Base-by-base conservation (phyloP, 2,113 vertebrate genomes). In the Nycticorax nycticorax region DNA sequence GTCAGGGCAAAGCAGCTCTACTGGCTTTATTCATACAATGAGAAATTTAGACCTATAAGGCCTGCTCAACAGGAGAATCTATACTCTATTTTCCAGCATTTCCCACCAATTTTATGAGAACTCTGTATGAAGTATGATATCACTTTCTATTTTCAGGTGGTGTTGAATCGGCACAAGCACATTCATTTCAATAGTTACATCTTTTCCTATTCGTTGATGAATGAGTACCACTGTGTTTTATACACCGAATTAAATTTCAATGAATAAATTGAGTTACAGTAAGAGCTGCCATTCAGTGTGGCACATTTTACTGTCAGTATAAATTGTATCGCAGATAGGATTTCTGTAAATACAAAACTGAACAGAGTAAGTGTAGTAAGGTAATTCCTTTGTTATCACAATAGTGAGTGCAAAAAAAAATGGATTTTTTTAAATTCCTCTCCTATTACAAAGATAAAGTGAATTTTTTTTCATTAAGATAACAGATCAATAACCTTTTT, bases 91-190 rank as follows among this genome's bases (percentile, higher is more conserved):
- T 8, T n/a, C 14, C 14, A 63, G 3, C 3, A 57, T 62, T 77
- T 33, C 23, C 23, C 16, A 81, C 11, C 15, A 45, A 3, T 67
- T 82, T 20, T 82, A 10, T 71, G 30, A 64, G 6, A 76, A 21
- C 2, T 26, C 9, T 52, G 4, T 21, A 53, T 45, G 32, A 68
- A 52, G 3, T 32, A 35, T 0, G 2, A 10, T 10, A 55, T 2
- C 20, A 50, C 8, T 67, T 67, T 18, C 2, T 28, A 35, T 39
- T 39, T 88, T 68, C 9, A 20, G 6, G 6, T 32, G 11, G 2
- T 33, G 2, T 20, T 59, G 28, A 52, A 60, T 16, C 47, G 12
- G 3, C 43, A 72, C 4, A 59, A n/a, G 2, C 6, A 55, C 13
- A 28, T 41, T 55, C 59, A 32, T 75, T 67, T 85, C 16, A 47